Evolutionary conservation across 2,113 vertebrate species (phyloP).

Genomic region (Merops nubicus): DNA sequence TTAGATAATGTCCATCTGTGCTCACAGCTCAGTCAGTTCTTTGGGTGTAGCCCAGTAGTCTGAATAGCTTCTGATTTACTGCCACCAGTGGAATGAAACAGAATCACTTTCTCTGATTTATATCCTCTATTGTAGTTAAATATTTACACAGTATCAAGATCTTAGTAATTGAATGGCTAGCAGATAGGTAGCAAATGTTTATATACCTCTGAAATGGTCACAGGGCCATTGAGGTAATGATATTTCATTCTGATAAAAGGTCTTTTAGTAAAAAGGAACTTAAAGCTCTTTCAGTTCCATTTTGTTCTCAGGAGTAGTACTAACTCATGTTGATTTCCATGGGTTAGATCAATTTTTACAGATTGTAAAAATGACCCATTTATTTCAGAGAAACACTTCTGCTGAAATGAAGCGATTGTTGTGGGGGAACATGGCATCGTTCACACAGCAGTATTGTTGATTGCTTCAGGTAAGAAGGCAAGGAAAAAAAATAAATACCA

Average conservation of each 20-base stretch:
- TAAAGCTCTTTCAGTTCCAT: neutral
- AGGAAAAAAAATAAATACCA: neutral
- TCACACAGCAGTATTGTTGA: neutral
- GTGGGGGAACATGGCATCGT: neutral
- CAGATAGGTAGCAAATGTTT: slow-evolving; percentile 64
- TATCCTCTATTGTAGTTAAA: slow-evolving; percentile 56
- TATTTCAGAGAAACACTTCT: neutral
- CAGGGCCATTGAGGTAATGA: slow-evolving; percentile 16
- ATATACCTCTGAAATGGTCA: slow-evolving; percentile 41
- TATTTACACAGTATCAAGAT: slow-evolving; percentile 49
- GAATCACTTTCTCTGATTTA: slow-evolving; percentile 32
- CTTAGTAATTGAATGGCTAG: slow-evolving; percentile 53
- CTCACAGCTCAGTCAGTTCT: slow-evolving; percentile 5
- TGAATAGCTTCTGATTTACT: slow-evolving; percentile 54
- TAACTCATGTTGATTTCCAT: neutral
- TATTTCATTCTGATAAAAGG: slow-evolving; percentile 15
- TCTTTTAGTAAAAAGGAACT: neutral
- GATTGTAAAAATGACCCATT: neutral
- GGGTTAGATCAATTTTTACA: neutral
- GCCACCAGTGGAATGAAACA: slow-evolving; percentile 36
- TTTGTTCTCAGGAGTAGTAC: neutral
- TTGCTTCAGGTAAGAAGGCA: neutral
- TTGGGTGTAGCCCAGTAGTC: slow-evolving; percentile 28
- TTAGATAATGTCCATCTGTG: neutral
- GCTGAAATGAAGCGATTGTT: neutral